Percentiles rank a stretch among this genome's conserved stretches.
Conservation (phyloP, 2,888 invertebrate species). For the Sesia apiformis region DNA sequence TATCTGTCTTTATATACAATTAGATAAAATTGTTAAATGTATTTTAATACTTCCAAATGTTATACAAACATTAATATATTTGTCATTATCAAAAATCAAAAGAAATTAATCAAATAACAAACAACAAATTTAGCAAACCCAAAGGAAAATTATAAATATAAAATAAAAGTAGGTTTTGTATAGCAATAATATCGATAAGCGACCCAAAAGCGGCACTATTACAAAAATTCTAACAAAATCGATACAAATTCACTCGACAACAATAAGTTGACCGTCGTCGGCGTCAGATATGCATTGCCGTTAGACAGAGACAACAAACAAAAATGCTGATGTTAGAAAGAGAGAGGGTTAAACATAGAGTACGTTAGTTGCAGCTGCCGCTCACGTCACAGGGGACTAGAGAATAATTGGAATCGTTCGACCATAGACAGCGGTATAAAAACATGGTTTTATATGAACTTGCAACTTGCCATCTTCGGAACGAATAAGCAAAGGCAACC, state of each 20-base stretch:
- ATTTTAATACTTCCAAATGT: neutral
- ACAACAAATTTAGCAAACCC: too few species aligned
- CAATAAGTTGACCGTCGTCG: slow-evolving; percentile 40
- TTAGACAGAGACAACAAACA: slow-evolving; percentile 28
- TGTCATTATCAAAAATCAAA: neutral
- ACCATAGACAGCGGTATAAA: slow-evolving; percentile 29
- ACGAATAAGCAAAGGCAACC: neutral
- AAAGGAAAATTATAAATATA: too few species aligned
- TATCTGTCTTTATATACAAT: too few species aligned
- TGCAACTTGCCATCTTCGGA: neutral
- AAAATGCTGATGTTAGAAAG: slow-evolving; percentile 27
- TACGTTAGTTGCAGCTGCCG: slow-evolving; percentile 70
- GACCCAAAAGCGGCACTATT: neutral
- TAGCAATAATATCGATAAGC: too few species aligned
- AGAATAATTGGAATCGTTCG: slow-evolving; percentile 55
- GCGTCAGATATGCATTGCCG: slow-evolving; percentile 49
- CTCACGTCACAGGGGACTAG: slow-evolving; percentile 61
- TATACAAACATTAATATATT: neutral
- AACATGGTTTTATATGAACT: neutral
- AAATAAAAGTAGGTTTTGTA: too few species aligned
- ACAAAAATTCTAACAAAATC: slow-evolving; percentile 25
- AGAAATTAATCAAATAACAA: neutral
- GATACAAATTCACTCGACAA: slow-evolving; percentile 40
- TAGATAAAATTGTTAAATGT: too few species aligned
- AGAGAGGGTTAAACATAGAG: slow-evolving; percentile 31